Evolutionary conservation across 2,797 vertebrate genomes (phyloP), one percentile per base, ranked within the genome.

Genomic region (Salarias fasciatus): DNA sequence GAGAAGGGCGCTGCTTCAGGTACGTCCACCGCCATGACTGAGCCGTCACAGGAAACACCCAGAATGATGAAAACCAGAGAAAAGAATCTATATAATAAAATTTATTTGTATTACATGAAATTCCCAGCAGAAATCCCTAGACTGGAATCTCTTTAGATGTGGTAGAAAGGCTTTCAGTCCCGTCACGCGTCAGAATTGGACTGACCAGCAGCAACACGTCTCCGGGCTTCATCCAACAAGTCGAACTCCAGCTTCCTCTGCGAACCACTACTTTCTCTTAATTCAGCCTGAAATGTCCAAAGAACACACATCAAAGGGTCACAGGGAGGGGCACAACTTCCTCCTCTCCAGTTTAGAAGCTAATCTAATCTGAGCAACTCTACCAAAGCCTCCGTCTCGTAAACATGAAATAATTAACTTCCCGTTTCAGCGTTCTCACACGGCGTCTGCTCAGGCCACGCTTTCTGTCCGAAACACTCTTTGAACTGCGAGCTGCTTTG

Each of bases 321-420:
- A 2, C 42, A 70, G 89, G 92, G 90, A 88, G 89, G 86, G 79
- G 87, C 76, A 56, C 67, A 44, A 63, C 81, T 92, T 90, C 86
- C 86, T 83, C 79, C 79, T 56, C 31, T 79, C 85, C 83, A 79
- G 80, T 88, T 90, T 87, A 74, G 80, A 87, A 86, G 84, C 85
- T 79, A 80, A 82, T 88, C 77, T 90, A 89, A 92, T 92, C 84
- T 89, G 53, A 58, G 82, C 78, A 89, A 91, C 74, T 82, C 84
- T 53, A 87, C 54, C 72, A 66, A 82, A 78, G 86, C 85, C 24
- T 42, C 58, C 18, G 86, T 77, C 79, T 83, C 18, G 40, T 63
- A 66, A 65, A 77, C 76, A 78, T 72, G 74, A 84, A 83, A 77
- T 73, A 70, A 85, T 84, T 74, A 79, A 36, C 74, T 72, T 70